Evolutionary conservation across 1,140 invertebrate genomes (phyloP).

Genomic region (Lepidostoma basale): DNA sequence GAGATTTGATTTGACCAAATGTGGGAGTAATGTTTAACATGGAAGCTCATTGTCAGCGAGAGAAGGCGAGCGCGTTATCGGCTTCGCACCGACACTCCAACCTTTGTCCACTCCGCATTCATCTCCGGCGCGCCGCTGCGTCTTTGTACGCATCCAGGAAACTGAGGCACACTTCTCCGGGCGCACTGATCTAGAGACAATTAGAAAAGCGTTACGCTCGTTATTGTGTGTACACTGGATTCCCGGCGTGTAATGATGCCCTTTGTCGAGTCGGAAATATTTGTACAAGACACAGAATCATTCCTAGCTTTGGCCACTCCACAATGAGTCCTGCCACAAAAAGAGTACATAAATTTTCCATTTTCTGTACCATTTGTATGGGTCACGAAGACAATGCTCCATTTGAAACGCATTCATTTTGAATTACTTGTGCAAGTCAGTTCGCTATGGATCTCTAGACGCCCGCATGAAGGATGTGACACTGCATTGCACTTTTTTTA

Average conservation of each 20-base stretch:
- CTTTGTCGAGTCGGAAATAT: constrained; percentile 40
- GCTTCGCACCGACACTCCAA: not conserved
- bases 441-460: not conserved
- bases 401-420: constrained; percentile 31
- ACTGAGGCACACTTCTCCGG: constrained; percentile 32
- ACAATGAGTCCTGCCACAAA: constrained; percentile 12
- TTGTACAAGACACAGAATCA: constrained; percentile 41
- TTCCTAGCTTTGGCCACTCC: constrained; percentile 31
- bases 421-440: constrained; percentile 28
- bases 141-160: constrained; percentile 40
- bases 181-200: constrained; percentile 30
- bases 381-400: constrained; percentile 7
- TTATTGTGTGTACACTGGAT: constrained; percentile 44
- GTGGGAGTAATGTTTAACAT: constrained; percentile 46
- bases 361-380: constrained; percentile 32
- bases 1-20: constrained; percentile 42
- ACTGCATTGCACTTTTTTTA: too few relatives aligned
- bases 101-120: constrained; percentile 16
- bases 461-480: constrained; percentile 20
- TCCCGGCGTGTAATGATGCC: constrained; percentile 44
- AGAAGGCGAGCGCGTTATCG: constrained; percentile 26
- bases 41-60: constrained; percentile 32
- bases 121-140: not conserved
- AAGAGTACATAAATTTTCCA: constrained; percentile 44
- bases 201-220: constrained; percentile 43